Percentiles rank a stretch among this genome's conserved stretches.
Evolutionary conservation across 2,797 vertebrate species (phyloP).

Genomic region (Strix occidentalis): DNA sequence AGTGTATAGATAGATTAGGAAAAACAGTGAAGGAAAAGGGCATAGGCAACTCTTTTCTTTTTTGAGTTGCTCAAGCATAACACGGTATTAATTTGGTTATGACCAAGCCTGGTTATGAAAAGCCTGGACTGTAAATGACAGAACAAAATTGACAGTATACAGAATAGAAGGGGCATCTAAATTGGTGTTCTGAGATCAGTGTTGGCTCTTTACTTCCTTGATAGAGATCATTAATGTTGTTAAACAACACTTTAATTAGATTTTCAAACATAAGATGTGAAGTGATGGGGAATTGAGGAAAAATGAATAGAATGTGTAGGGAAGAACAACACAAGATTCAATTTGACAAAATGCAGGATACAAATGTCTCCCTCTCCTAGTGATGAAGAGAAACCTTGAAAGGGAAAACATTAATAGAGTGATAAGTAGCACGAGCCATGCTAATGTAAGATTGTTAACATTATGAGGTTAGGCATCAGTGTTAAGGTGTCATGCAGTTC

Average conservation of each 20-base stretch:
- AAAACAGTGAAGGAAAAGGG: background rate
- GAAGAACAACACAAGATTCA: background rate
- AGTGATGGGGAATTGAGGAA: constrained; percentile 27
- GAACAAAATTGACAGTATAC: constrained; percentile 15
- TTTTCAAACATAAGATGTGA: constrained; percentile 45
- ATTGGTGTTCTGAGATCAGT: background rate
- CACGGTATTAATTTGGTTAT: background rate
- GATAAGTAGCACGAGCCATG: background rate
- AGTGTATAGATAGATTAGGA: background rate
- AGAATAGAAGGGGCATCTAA: constrained; percentile 12
- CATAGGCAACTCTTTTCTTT: background rate
- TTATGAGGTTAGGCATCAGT: background rate
- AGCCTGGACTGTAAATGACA: constrained; percentile 1
- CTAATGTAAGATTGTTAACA: background rate
- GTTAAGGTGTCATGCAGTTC: background rate
- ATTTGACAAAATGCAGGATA: background rate
- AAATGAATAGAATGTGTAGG: constrained; percentile 16
- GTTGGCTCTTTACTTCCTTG: constrained; percentile 56
- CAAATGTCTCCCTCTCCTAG: background rate
- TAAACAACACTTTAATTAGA: constrained; percentile 36
- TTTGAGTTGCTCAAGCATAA: background rate
- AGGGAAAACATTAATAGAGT: background rate
- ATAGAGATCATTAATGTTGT: constrained; percentile 45
- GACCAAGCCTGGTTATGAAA: background rate
- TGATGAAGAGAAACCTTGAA: background rate